These are phyloP conservation scores for Erethizon dorsatum DNA, from an alignment of 2,797 vertebrate genomes.

Conservation along the genomic window DNA sequence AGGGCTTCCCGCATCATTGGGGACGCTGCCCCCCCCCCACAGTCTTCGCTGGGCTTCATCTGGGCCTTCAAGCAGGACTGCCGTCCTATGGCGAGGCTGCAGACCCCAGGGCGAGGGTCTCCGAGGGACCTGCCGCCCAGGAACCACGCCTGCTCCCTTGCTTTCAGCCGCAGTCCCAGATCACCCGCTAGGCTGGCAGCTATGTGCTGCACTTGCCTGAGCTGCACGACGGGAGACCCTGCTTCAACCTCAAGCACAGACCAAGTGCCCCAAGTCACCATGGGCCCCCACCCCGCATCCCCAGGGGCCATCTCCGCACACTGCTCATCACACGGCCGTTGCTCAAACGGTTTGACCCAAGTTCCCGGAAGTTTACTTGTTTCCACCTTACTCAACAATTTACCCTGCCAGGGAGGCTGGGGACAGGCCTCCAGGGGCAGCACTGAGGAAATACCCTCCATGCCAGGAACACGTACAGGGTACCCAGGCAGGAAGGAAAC, in stretches of 20 bases:
- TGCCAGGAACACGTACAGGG: background rate
- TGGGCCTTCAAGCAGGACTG: background rate
- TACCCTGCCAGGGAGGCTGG: background rate
- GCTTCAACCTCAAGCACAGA: background rate
- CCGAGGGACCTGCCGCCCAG: background rate
- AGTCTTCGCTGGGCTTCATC: background rate
- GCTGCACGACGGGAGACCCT: background rate
- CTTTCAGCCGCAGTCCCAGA: background rate
- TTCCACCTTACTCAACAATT: slow-evolving; percentile 57
- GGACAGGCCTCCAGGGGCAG: background rate
- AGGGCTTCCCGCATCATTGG: background rate
- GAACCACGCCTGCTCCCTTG: background rate
- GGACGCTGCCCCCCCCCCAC: background rate
- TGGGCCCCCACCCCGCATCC: background rate
- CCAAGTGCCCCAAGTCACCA: no score
- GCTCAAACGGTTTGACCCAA: slow-evolving; percentile 55
- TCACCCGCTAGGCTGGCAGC: background rate
- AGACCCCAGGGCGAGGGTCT: background rate
- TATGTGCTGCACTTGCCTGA: background rate
- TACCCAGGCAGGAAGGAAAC: background rate
- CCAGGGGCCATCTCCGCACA: background rate
- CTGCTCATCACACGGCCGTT: background rate
- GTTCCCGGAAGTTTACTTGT: slow-evolving; percentile 67
- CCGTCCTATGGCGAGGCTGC: background rate
- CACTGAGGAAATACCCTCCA: background rate